phyloP scores from a whole-genome alignment of 2,888 invertebrate genomes.

The Brachyptera risi region DNA sequence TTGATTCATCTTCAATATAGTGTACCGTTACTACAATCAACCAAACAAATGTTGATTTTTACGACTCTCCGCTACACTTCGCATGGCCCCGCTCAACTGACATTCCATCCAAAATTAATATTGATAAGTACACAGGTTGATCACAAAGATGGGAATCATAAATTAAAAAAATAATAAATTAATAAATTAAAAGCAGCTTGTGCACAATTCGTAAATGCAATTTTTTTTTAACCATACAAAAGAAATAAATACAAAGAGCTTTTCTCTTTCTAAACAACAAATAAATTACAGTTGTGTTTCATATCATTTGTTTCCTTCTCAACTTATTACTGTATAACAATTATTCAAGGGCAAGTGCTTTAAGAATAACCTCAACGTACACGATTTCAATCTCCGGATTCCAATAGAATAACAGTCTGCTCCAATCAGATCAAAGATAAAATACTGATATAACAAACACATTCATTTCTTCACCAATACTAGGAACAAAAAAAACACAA shows the following conservation, averaged over 20 bases:
- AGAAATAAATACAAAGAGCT: background rate
- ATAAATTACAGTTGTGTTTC: background rate
- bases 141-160: background rate
- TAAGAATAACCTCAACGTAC: too few species aligned
- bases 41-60: too few species aligned
- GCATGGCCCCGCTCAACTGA: too few species aligned
- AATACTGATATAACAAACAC: background rate
- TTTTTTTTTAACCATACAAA: background rate
- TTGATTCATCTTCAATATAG: too few species aligned
- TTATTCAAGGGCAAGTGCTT: background rate
- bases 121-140: constrained; percentile 5
- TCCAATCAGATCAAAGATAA: background rate
- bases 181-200: background rate
- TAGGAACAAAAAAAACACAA: too few species aligned
- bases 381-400: too few species aligned
- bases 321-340: background rate
- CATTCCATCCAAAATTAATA: background rate
- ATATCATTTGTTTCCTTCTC: background rate
- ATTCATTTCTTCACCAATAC: too few species aligned
- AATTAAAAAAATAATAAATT: background rate
- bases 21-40: too few species aligned
- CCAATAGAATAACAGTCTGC: background rate
- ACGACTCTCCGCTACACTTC: too few species aligned
- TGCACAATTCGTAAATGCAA: background rate
- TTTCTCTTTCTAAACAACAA: background rate